Conservation (phyloP, 2,888 invertebrate species). For the Petrolisthes manimaculis region DNA sequence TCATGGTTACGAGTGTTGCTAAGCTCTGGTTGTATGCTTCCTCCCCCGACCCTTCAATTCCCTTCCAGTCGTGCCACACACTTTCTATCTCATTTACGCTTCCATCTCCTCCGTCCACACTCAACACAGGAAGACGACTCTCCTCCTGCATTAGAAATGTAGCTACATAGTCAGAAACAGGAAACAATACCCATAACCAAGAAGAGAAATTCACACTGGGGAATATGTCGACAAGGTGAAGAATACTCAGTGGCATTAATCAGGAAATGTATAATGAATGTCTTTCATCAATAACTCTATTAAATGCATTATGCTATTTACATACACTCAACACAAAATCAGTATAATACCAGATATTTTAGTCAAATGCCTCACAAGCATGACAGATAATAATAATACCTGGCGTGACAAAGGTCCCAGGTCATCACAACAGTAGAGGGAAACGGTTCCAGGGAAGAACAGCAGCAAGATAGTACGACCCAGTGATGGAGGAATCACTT, state of each 20-base stretch:
- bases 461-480: conserved; percentile 81
- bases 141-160: neutral
- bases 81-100: neutral
- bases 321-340: too few relatives aligned
- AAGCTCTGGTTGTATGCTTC: conserved; percentile 25
- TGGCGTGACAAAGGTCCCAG: conserved; percentile 79
- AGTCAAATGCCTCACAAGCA: too few relatives aligned
- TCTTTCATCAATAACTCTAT: too few relatives aligned
- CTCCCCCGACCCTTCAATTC: neutral
- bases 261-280: too few relatives aligned
- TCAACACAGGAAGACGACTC: neutral
- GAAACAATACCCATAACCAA: too few relatives aligned
- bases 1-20: conserved; percentile 34
- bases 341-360: too few relatives aligned
- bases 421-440: conserved; percentile 93
- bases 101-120: neutral
- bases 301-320: too few relatives aligned
- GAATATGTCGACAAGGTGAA: too few relatives aligned
- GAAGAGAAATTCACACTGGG: too few relatives aligned
- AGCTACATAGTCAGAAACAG: too few relatives aligned
- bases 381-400: conserved; percentile 66
- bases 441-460: conserved; percentile 87
- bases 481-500: conserved; percentile 75
- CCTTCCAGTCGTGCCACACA: neutral
- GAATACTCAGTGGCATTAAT: too few relatives aligned